Evolutionary conservation across 2,888 invertebrate genomes (phyloP).

Genomic region (Drosophila aldrichi): DNA sequence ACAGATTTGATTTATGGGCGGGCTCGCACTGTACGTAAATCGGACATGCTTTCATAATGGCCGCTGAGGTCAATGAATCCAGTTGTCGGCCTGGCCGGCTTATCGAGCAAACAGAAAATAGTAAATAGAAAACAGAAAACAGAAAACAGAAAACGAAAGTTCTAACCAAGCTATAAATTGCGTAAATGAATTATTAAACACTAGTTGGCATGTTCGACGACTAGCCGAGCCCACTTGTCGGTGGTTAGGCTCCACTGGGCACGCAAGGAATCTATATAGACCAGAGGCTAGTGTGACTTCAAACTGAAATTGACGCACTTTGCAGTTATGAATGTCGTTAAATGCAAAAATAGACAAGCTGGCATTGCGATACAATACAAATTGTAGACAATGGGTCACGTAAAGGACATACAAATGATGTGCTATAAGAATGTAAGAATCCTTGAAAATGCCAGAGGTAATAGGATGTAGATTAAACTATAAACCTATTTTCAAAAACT

Average conservation of each 20-base stretch:
- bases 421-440: neutral
- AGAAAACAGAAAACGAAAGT: slow-evolving; percentile 54
- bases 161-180: slow-evolving; percentile 62
- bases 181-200: slow-evolving; percentile 74
- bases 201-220: slow-evolving; percentile 29
- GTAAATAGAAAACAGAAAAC: slow-evolving; percentile 47
- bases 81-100: slow-evolving; percentile 30
- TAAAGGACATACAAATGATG: slow-evolving; percentile 40
- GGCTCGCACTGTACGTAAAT: neutral
- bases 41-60: neutral
- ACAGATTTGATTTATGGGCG: slow-evolving; percentile 43
- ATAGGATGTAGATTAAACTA: neutral
- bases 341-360: slow-evolving; percentile 46
- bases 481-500: neutral
- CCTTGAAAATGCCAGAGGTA: neutral
- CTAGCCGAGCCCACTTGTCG: neutral
- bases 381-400: slow-evolving; percentile 29
- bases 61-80: slow-evolving; percentile 65
- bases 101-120: slow-evolving; percentile 25
- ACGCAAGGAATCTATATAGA: slow-evolving; percentile 28
- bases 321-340: slow-evolving; percentile 24
- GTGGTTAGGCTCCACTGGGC: slow-evolving; percentile 12
- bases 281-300: slow-evolving; percentile 13
- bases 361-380: slow-evolving; percentile 24
- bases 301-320: slow-evolving; percentile 60